A percentile compares a stretch with the other conserved stretches of the same genome.
Conservation (phyloP, 2,797 vertebrate genomes). For the Pseudochromis fuscus region DNA sequence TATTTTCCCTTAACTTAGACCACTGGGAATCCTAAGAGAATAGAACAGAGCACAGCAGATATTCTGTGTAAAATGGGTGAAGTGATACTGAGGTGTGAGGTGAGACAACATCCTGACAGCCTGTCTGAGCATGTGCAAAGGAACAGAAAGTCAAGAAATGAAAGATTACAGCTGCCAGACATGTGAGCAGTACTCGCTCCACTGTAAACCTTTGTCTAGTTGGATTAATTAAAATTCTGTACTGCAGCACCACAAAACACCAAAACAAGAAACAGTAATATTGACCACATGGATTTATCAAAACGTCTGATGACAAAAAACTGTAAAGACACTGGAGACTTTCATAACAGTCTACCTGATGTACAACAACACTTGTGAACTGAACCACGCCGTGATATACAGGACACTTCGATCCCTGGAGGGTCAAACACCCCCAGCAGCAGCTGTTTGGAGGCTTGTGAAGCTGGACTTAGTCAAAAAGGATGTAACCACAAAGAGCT, state of each 20-base stretch:
- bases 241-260: background rate
- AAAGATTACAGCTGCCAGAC: background rate
- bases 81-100: background rate
- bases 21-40: background rate
- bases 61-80: no score
- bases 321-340: no score
- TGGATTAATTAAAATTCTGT: background rate
- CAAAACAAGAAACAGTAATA: background rate
- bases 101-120: background rate
- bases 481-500: conserved; percentile 83
- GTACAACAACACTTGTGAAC: background rate
- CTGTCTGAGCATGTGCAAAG: background rate
- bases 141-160: background rate
- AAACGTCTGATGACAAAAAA: no score
- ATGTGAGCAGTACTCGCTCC: background rate
- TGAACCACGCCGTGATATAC: background rate
- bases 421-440: conserved; percentile 58
- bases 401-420: conserved; percentile 10
- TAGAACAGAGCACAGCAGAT: no score
- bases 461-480: conserved; percentile 73
- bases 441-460: conserved; percentile 81
- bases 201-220: background rate
- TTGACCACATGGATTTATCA: no score
- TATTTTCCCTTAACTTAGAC: background rate
- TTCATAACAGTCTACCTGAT: background rate